Evolutionary conservation across 1,140 invertebrate genomes (phyloP).

Genomic region (Psix sp.): DNA sequence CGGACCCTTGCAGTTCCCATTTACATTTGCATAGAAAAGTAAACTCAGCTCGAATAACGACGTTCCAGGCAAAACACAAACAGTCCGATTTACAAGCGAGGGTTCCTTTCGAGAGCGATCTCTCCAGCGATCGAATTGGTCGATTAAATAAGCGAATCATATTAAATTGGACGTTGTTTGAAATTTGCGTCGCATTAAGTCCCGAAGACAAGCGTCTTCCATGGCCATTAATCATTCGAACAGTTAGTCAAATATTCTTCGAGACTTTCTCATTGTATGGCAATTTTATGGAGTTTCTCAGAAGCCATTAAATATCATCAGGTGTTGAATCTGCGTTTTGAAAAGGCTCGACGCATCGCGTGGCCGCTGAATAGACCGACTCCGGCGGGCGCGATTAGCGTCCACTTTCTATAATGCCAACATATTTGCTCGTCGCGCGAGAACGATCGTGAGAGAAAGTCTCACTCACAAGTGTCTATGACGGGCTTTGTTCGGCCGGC

Average conservation of each 20-base stretch:
- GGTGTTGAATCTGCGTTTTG: constrained; percentile 53
- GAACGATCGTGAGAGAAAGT: constrained; percentile 69
- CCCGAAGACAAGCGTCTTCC: constrained; percentile 6
- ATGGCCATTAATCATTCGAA: constrained; percentile 15
- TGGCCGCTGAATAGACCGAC: constrained; percentile 55
- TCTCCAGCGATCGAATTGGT: not conserved
- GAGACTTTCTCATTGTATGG: constrained; percentile 33
- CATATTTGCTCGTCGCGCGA: constrained; percentile 58
- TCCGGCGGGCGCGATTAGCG: constrained; percentile 59
- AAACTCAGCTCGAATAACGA: constrained; percentile 18
- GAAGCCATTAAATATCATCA: constrained; percentile 56
- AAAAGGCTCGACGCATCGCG: constrained; percentile 52
- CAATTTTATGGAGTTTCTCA: constrained; percentile 49
- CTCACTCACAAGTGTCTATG: constrained; percentile 57
- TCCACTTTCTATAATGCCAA: constrained; percentile 66
- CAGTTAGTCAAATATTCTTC: constrained; percentile 40
- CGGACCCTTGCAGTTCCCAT: constrained; percentile 5
- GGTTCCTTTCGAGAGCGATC: constrained; percentile 10
- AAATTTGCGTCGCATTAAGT: constrained; percentile 15
- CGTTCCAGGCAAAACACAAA: constrained; percentile 29
- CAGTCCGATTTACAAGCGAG: constrained; percentile 1
- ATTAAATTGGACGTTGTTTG: constrained; percentile 19
- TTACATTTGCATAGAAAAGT: constrained; percentile 41
- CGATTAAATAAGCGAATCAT: constrained; percentile 27
- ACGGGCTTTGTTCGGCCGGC: constrained; percentile 15